Base-by-base conservation (phyloP, 1,140 invertebrate genomes). In the Cylas formicarius region DNA sequence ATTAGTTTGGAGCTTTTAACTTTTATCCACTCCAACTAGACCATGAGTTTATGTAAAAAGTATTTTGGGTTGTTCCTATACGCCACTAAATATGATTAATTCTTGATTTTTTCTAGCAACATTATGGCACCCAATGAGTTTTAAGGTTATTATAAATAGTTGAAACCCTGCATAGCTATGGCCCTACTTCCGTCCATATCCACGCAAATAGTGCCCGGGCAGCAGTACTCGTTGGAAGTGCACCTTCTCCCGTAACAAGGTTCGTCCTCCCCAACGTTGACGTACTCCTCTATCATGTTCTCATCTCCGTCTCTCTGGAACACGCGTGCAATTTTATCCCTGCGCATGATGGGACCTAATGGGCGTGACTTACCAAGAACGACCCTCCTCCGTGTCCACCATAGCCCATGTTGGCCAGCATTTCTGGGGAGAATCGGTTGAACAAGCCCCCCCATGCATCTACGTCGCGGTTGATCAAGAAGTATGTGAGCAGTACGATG, bases 351-450 rank as follows among this genome's bases (percentile, higher is more conserved):
- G n/a, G n/a, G n/a, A n/a, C n/a, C n/a, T n/a, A n/a, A n/a, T n/a
- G 10, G 14, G 37, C 13, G 13, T 27, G 16, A 45, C 46, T 53
- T 42, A 53, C 51, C 17, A 35, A 29, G 16, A 37, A 17, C 17
- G 70, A 69, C 9, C 76, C 73, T 18, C 70, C 70, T 5, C 76
- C 73, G 52, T 78, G 75, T 7, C 78, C 71, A 0, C 82, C 82
- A 46, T 85, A 84, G 11, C 82, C 82, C 60, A 86, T 70, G 62
- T 86, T 87, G 24, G 80, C 78, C 4, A 88, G 68, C 80, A 88
- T 84, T 67, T 88, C 85, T 0, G 84, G 84, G 53, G 82, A 86
- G 67, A 89, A 87, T 38, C 86, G 75, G 65, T 87, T 88, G 65
- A 88, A 89, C 6, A 87, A 70, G 0, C 83, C 84, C 37, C 84